A percentile compares a stretch with the other conserved stretches of the same genome.
phyloP scores from a whole-genome alignment of 2,888 invertebrate genomes.

The Acrobasis suavella region DNA sequence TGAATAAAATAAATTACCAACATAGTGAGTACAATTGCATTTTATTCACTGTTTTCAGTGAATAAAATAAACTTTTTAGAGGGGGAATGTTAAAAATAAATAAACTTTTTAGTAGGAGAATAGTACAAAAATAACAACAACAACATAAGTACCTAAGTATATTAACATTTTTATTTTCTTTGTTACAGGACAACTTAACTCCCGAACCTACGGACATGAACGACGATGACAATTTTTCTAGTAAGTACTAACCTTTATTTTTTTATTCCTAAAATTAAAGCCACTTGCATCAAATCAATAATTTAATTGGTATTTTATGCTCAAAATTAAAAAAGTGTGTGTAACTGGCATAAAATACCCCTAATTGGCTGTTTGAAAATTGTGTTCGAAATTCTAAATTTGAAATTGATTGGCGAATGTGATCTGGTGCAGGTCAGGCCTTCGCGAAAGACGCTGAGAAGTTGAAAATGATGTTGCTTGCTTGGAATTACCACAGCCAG shows the following conservation, averaged over 20 bases:
- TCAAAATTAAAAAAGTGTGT: constrained; percentile 30
- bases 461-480: constrained; percentile 93
- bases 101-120: too few relatives aligned
- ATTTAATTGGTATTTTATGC: constrained; percentile 58
- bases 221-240: constrained; percentile 87
- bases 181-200: constrained; percentile 87
- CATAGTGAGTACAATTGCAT: too few relatives aligned
- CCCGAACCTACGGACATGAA: constrained; percentile 86
- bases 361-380: constrained; percentile 54
- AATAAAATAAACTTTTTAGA: too few relatives aligned
- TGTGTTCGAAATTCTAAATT: constrained; percentile 47
- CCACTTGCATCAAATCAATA: constrained; percentile 81
- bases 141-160: neutral
- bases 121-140: too few relatives aligned
- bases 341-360: constrained; percentile 54
- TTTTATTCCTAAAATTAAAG: constrained; percentile 37
- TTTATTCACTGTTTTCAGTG: too few relatives aligned
- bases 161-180: constrained; percentile 37
- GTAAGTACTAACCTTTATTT: constrained; percentile 70
- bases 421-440: constrained; percentile 82
- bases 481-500: constrained; percentile 94
- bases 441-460: constrained; percentile 92
- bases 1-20: too few relatives aligned
- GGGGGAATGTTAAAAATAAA: too few relatives aligned
- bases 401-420: constrained; percentile 73